phyloP scores from a whole-genome alignment of 2,113 vertebrate species.

The Ameiurus melas region DNA sequence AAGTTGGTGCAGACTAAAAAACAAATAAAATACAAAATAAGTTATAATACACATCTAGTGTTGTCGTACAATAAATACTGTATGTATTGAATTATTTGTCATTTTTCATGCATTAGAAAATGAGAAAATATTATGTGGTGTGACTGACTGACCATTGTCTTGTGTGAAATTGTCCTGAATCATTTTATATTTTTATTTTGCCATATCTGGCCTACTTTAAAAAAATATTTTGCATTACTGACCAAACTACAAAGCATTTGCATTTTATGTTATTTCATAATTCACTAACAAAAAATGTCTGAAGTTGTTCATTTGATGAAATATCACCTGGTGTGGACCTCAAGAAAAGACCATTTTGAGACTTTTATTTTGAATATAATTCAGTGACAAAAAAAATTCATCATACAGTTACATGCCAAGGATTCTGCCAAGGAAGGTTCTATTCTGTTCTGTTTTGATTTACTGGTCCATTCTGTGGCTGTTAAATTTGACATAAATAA shows the following conservation, averaged over 20 bases:
- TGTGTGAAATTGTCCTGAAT: neutral
- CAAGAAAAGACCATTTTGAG: neutral
- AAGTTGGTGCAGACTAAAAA: neutral
- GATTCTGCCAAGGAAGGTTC: neutral
- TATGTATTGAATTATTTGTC: neutral
- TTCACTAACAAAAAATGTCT: neutral
- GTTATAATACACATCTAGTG: neutral
- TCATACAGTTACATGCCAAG: neutral
- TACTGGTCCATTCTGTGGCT: neutral
- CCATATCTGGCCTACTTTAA: neutral
- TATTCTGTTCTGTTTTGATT: neutral
- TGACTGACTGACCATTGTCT: neutral
- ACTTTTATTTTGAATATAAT: neutral
- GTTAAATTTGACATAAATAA: too few species aligned
- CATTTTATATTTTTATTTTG: neutral
- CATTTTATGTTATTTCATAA: neutral
- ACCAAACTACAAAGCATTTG: neutral
- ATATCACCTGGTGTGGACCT: neutral
- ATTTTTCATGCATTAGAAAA: neutral
- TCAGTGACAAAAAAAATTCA: neutral
- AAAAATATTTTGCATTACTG: neutral
- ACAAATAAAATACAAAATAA: neutral
- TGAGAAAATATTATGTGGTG: neutral
- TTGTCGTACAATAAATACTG: neutral
- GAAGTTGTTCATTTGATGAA: too few species aligned